These are phyloP conservation scores for Leucopsar rothschildi DNA, from an alignment of 2,113 vertebrate genomes.

Conservation along the genomic window DNA sequence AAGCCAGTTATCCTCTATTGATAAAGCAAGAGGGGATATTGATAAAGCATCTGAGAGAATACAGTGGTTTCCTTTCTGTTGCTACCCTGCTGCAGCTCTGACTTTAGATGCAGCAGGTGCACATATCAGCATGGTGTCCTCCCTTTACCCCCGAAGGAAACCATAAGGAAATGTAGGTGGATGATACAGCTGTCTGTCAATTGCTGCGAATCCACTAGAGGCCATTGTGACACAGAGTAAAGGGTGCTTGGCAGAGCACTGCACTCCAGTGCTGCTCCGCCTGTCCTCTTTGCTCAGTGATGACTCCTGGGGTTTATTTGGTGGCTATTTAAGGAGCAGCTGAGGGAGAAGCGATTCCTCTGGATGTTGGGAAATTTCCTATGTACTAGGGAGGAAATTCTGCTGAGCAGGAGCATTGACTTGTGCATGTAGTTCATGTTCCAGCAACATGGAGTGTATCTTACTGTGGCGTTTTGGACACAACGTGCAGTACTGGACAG, in stretches of 20 bases:
- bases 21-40: background rate
- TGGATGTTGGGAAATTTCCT: background rate
- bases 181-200: conserved; percentile 84
- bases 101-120: conserved; percentile 84
- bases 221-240: conserved; percentile 76
- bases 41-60: conserved; percentile 63
- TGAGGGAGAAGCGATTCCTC: background rate
- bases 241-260: background rate
- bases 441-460: background rate
- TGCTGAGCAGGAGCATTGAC: background rate
- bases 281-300: background rate
- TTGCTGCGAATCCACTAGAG: conserved; percentile 81
- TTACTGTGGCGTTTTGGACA: background rate
- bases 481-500: background rate
- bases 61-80: conserved; percentile 23
- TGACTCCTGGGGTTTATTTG: background rate
- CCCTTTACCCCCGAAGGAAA: conserved; percentile 80
- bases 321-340: background rate
- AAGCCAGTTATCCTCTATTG: background rate
- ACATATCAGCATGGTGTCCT: conserved; percentile 71
- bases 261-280: background rate
- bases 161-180: conserved; percentile 78
- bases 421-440: background rate
- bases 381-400: background rate
- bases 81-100: background rate